Evolutionary conservation across 2,797 vertebrate genomes (phyloP), one percentile per base, ranked within the genome.

Genomic region (Propithecus deckenii): DNA sequence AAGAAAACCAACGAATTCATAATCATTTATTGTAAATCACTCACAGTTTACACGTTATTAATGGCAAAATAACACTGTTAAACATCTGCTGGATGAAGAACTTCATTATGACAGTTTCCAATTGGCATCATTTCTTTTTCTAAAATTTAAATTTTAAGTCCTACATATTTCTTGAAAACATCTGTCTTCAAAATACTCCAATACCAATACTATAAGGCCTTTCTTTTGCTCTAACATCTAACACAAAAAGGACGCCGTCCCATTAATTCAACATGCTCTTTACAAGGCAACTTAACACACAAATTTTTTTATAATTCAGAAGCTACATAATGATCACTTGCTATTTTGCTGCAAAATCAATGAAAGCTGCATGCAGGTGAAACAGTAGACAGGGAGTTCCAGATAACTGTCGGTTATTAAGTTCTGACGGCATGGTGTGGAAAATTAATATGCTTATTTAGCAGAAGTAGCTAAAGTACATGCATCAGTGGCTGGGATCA

Each of bases 21-120:
- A 97, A 94, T 94, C 95, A 93, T 98, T 99, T 98, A 98, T 98
- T 98, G 98, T 96, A 98, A 98, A 98, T 98, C 97, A 98, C 97
- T 98, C 96, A 94, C 85, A 97, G 96, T 98, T 98, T 96, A 97
- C 96, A 38, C 91, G 87, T 97, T 95, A 97, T 95, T 98, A 98
- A 98, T 98, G 98, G 98, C 97, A 98, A 98, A 98, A 92, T 96
- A 98, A 98, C 97, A 98, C 95, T 63, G 96, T 95, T 97, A 97
- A 98, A 98, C 93, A 98, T 96, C 97, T 97, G 95, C 96, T 89
- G 86, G 97, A 96, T 98, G 97, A 98, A 98, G 97, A 98, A 98
- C 96, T 98, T 97, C 97, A 97, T 94, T 97, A 97, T 95, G 96
- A 98, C 94, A 96, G 98, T 92, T 97, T 91, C 89, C 72, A 95